Base-by-base conservation (phyloP, 2,113 vertebrate genomes). In the Microtus oregoni region DNA sequence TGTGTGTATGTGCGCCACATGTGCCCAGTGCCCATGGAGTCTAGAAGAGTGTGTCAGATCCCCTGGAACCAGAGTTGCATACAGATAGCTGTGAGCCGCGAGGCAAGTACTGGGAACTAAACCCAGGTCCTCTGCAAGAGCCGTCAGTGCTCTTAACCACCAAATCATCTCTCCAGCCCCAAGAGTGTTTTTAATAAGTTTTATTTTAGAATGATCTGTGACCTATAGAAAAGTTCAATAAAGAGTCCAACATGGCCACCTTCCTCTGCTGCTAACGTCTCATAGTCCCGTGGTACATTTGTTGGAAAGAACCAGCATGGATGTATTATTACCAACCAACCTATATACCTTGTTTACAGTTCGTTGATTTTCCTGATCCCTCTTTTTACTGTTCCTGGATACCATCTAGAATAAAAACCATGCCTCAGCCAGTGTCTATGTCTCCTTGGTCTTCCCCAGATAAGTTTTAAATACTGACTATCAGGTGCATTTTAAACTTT, bases 121-220 rank as follows among this genome's bases (percentile, higher is more conserved):
- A 15, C 55, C 52, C 35, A 38, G 55, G 55, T 28, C 55, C 81
- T 63, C 24, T 83, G n/a, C 22, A 83, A 41, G n/a, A 63, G 55
- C n/a, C 28, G 7, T 22, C 79, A 26, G 79, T 83, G n/a, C 55
- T 61, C 55, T 24, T 41, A 83, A 38, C 35, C 1, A 61, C 12
- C 26, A 12, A 82, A n/a, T 6, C 55, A 38, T 82, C 55, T 81
- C 35, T 82, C 35, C 55, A 61, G 78, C 35, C 5, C 11, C 20
- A 63, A 8, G 15, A n/a, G 68, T 76, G 88, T 86, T 83, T 83
- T 12, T 81, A 89, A 38, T 65, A 93, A 89, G 14, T 24, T 38
- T 95, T 55, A 61, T 83, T 95, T 95, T 73, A 94, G 52, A 77
- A 77, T 77, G 52, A 44, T 58, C 88, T 83, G 7, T 20, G 38